phyloP scores from a whole-genome alignment of 2,888 invertebrate species.

The Prosopocoilus inquinatus region DNA sequence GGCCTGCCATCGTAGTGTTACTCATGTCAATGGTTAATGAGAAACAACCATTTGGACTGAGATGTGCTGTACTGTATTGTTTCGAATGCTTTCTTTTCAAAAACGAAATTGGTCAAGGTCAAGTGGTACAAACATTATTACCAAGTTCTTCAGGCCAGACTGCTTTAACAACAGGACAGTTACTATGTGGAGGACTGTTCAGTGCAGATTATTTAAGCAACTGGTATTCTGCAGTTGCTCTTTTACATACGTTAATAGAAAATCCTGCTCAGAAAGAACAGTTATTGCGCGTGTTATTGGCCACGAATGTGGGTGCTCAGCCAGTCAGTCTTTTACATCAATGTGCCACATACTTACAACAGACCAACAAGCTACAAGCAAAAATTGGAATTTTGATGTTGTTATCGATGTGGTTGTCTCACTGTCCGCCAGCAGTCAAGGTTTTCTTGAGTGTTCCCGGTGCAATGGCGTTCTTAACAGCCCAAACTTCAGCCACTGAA shows the following conservation, averaged over 20 bases:
- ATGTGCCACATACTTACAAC: slow-evolving; percentile 80
- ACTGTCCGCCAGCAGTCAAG: slow-evolving; percentile 80
- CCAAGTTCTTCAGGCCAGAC: slow-evolving; percentile 76
- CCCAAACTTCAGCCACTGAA: slow-evolving; percentile 77
- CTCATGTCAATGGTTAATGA: slow-evolving; percentile 99
- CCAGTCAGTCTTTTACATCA: slow-evolving; percentile 90
- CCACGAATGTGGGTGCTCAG: slow-evolving; percentile 77
- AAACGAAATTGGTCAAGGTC: slow-evolving; percentile 85
- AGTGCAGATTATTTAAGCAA: slow-evolving; percentile 84
- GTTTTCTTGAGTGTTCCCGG: slow-evolving; percentile 72
- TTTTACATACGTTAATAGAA: slow-evolving; percentile 87
- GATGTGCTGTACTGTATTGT: slow-evolving; percentile 95
- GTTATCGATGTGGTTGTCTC: slow-evolving; percentile 81
- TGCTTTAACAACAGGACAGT: slow-evolving; percentile 76
- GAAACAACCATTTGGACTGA: slow-evolving; percentile 84
- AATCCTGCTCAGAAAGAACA: slow-evolving; percentile 86
- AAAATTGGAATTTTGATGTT: slow-evolving; percentile 90
- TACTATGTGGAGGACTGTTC: slow-evolving; percentile 90
- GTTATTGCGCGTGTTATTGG: slow-evolving; percentile 84
- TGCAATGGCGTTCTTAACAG: slow-evolving; percentile 81
- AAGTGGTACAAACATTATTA: slow-evolving; percentile 87
- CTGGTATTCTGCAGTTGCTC: slow-evolving; percentile 92
- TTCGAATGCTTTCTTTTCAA: slow-evolving; percentile 94
- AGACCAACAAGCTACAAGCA: slow-evolving; percentile 76
- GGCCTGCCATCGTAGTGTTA: slow-evolving; percentile 91